Percentiles rank a stretch among this genome's conserved stretches.
These are phyloP conservation scores for Trematomus loennbergii DNA, from an alignment of 2,113 vertebrate species.

Conservation along the genomic window DNA sequence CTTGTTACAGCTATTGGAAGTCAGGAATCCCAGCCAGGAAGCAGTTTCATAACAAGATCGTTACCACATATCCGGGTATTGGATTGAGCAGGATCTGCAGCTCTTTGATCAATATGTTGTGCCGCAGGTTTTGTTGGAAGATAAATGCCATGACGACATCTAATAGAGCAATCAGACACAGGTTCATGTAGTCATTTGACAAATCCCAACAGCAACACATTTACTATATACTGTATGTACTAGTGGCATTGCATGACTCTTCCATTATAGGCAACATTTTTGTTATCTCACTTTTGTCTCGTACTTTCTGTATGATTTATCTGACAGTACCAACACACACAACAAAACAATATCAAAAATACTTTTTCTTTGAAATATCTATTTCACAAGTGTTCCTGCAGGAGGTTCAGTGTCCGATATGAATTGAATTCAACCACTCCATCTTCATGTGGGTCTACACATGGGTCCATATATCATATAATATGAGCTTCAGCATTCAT, in stretches of 20 bases:
- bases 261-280: too few relatives aligned
- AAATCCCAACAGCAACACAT: slow-evolving; percentile 18
- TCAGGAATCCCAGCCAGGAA: background rate
- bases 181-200: slow-evolving; percentile 1
- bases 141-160: background rate
- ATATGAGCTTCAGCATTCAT: slow-evolving; percentile 30
- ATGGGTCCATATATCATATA: background rate
- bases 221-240: background rate
- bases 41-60: background rate
- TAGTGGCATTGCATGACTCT: background rate
- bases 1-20: background rate
- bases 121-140: slow-evolving; percentile 33
- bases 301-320: too few relatives aligned
- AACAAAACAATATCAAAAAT: too few relatives aligned
- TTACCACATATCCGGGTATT: slow-evolving; percentile 32
- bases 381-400: background rate
- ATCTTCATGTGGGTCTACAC: slow-evolving; percentile 1
- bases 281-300: too few relatives aligned
- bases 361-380: too few relatives aligned
- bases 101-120: slow-evolving; percentile 38
- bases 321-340: too few relatives aligned
- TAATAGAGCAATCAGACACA: slow-evolving; percentile 22
- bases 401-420: too few relatives aligned
- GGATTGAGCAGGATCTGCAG: slow-evolving; percentile 24
- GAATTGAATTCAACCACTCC: slow-evolving; percentile 24